Conservation (phyloP, 1,140 invertebrate genomes). For the Theocolax elegans region DNA sequence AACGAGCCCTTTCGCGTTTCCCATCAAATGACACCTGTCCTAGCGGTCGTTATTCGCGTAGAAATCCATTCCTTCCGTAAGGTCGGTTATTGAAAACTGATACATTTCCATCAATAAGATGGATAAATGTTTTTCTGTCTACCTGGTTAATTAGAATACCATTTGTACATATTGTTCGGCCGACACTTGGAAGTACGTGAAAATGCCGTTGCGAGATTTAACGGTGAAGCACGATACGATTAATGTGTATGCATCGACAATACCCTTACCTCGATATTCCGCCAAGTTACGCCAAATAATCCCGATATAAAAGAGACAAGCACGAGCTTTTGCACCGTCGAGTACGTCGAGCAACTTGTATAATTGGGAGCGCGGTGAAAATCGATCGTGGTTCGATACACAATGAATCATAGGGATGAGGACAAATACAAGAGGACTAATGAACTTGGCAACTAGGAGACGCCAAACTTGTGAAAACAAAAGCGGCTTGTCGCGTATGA, state of each 20-base stretch:
- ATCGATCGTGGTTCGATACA: conserved; percentile 22
- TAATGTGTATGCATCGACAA: too few species aligned
- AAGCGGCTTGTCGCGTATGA: too few species aligned
- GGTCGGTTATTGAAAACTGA: conserved; percentile 33
- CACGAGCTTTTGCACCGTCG: not conserved
- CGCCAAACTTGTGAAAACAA: conserved; percentile 61
- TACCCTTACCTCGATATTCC: not conserved
- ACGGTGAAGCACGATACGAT: too few species aligned
- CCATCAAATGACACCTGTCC: conserved; percentile 54
- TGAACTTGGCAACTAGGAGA: conserved; percentile 47
- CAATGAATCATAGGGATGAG: conserved; percentile 37
- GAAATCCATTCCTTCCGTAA: conserved; percentile 14
- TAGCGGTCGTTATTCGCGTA: conserved; percentile 44
- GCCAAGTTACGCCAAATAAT: conserved; percentile 16
- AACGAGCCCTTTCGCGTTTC: not conserved
- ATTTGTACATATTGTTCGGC: conserved; percentile 1
- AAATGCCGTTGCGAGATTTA: too few species aligned
- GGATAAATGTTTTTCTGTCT: not conserved
- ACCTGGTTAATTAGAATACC: conserved; percentile 22
- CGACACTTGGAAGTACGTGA: too few species aligned
- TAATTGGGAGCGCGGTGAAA: conserved; percentile 21
- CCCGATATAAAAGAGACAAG: not conserved
- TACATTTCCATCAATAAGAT: conserved; percentile 13
- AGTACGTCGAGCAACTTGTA: not conserved
- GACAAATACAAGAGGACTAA: conserved; percentile 45